These are phyloP conservation scores for Melanaphis sacchari DNA, from an alignment of 1,140 invertebrate species.

Conservation along the genomic window DNA sequence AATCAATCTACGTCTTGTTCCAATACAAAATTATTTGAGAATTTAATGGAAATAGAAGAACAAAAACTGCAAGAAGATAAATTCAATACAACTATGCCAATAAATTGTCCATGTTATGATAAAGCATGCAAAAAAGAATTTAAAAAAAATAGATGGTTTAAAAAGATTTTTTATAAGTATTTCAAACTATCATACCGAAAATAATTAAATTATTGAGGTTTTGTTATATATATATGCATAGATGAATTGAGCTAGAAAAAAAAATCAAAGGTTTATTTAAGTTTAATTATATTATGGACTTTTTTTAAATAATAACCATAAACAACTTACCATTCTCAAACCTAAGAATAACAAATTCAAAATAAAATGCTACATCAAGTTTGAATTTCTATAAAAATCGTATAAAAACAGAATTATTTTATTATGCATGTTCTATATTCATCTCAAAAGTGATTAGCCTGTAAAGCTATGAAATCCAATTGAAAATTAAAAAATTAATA, in stretches of 20 bases:
- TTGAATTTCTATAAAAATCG: neutral
- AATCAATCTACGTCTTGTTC: neutral
- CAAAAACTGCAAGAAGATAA: neutral
- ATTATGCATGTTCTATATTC: too few species aligned
- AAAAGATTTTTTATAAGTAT: neutral
- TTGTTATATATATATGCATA: too few species aligned
- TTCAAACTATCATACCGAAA: neutral
- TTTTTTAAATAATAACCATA: neutral
- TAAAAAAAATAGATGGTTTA: neutral
- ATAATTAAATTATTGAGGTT: neutral
- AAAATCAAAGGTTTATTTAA: too few species aligned
- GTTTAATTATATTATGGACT: neutral
- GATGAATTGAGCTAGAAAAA: too few species aligned
- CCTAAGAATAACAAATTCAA: neutral
- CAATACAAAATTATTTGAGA: too few species aligned
- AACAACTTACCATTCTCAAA: neutral
- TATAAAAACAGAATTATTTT: too few species aligned
- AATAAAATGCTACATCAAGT: neutral
- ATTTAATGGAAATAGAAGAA: neutral
- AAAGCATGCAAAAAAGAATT: neutral
- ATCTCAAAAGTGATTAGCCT: too few species aligned
- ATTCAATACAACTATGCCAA: neutral
- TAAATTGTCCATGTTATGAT: conserved; percentile 18
- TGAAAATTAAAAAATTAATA: too few species aligned
- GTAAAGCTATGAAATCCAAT: too few species aligned